These are phyloP conservation scores for Ailuropoda melanoleuca DNA, from an alignment of 2,113 vertebrate genomes.

Conservation along the genomic window DNA sequence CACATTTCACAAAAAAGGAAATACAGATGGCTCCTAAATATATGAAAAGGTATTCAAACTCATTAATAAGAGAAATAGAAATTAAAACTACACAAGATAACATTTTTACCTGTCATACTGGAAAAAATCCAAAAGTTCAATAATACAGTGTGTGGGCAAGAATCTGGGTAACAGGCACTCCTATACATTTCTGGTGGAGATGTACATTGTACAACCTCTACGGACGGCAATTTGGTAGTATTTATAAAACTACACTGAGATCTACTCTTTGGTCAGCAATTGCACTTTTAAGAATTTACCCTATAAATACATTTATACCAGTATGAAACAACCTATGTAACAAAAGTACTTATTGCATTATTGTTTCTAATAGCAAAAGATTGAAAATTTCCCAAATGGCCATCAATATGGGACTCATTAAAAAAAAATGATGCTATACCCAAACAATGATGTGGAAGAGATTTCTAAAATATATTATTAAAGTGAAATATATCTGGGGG, in stretches of 20 bases:
- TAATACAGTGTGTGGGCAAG: slow-evolving; percentile 29
- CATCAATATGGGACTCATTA: background rate
- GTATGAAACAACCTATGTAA: slow-evolving; percentile 27
- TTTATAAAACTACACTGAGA: background rate
- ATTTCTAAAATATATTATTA: background rate
- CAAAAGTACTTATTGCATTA: slow-evolving; percentile 20
- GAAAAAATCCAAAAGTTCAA: slow-evolving; percentile 25
- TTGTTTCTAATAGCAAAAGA: background rate
- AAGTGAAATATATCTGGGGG: background rate
- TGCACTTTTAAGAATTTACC: slow-evolving; percentile 42
- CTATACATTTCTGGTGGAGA: background rate
- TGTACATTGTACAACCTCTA: background rate
- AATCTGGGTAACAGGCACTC: background rate
- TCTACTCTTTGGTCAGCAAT: background rate
- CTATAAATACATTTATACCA: slow-evolving; percentile 50
- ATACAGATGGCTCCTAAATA: slow-evolving; percentile 16
- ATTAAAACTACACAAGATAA: slow-evolving; percentile 40
- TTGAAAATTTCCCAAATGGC: background rate
- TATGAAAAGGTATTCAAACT: slow-evolving; percentile 52
- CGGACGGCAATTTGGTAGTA: background rate
- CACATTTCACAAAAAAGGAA: slow-evolving; percentile 34
- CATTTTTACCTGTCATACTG: slow-evolving; percentile 6
- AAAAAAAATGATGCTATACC: background rate
- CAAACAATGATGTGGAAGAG: background rate
- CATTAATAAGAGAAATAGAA: slow-evolving; percentile 48